Percentiles rank a stretch among this genome's conserved stretches.
These are phyloP conservation scores for Ramazzottius varieornatus DNA, from an alignment of 2,888 invertebrate species.

Conservation along the genomic window DNA sequence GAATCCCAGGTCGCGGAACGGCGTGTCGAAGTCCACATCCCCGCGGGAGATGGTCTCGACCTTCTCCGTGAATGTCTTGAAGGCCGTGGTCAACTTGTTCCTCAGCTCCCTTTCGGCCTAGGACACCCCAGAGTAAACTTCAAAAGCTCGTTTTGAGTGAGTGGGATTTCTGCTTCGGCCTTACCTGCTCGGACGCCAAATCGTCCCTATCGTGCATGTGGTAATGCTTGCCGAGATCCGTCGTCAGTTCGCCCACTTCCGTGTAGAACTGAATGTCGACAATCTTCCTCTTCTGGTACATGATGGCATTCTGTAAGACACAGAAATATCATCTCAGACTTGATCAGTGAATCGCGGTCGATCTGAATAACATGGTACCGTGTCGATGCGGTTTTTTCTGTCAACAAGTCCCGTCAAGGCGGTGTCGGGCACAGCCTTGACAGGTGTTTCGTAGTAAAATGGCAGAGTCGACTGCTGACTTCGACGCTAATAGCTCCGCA, in stretches of 20 bases:
- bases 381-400: no score
- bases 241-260: slow-evolving; percentile 97
- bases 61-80: slow-evolving; percentile 93
- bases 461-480: background rate
- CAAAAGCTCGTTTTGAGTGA: no score
- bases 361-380: no score
- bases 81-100: slow-evolving; percentile 84
- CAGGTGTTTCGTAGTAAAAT: no score
- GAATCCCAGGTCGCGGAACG: slow-evolving; percentile 90
- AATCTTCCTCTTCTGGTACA: slow-evolving; percentile 99
- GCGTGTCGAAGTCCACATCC: slow-evolving; percentile 91
- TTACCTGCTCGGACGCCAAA: slow-evolving; percentile 71
- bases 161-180: no score
- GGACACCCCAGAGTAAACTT: no score
- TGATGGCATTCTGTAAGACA: slow-evolving; percentile 53
- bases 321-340: background rate
- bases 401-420: no score
- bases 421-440: no score
- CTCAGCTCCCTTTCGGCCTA: slow-evolving; percentile 72
- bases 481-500: no score
- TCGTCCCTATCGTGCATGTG: slow-evolving; percentile 99
- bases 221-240: slow-evolving; percentile 94
- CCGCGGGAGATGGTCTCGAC: slow-evolving; percentile 80
- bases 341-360: no score
- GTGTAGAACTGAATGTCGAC: slow-evolving; percentile 98